Conservation (phyloP, 1,140 invertebrate genomes). For the Coptotermes formosanus region DNA sequence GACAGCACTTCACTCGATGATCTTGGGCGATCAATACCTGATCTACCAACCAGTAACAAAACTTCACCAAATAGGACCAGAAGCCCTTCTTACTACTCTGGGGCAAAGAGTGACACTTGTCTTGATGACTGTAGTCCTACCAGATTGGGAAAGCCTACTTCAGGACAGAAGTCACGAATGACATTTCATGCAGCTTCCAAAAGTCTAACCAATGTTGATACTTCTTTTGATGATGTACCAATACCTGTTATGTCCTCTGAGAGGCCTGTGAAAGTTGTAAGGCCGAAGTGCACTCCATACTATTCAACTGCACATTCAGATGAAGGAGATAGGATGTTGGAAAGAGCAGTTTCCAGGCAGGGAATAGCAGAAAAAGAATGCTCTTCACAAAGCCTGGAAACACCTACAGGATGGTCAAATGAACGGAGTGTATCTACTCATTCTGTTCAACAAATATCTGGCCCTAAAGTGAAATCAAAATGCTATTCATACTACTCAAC, state of each 20-base stretch:
- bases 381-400: neutral
- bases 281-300: constrained; percentile 35
- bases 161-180: constrained; percentile 23
- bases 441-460: neutral
- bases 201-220: constrained; percentile 30
- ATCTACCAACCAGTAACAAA: constrained; percentile 21
- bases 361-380: neutral
- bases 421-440: neutral
- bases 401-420: neutral
- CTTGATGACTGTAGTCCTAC: constrained; percentile 30
- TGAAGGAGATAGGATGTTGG: neutral
- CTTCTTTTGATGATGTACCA: constrained; percentile 22
- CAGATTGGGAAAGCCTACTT: constrained; percentile 15
- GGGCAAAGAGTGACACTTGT: constrained; percentile 58
- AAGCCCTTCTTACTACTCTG: constrained; percentile 43
- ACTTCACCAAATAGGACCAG: neutral
- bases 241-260: constrained; percentile 28
- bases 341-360: neutral
- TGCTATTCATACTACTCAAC: constrained; percentile 44
- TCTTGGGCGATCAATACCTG: constrained; percentile 15
- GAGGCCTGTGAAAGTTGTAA: constrained; percentile 30
- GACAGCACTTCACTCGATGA: constrained; percentile 75
- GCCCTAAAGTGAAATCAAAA: constrained; percentile 34
- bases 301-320: constrained; percentile 33
- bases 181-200: constrained; percentile 23